Evolutionary conservation across 2,888 invertebrate species (phyloP), one percentile per base, ranked within the genome.

Genomic region (Elgonia sp.): DNA sequence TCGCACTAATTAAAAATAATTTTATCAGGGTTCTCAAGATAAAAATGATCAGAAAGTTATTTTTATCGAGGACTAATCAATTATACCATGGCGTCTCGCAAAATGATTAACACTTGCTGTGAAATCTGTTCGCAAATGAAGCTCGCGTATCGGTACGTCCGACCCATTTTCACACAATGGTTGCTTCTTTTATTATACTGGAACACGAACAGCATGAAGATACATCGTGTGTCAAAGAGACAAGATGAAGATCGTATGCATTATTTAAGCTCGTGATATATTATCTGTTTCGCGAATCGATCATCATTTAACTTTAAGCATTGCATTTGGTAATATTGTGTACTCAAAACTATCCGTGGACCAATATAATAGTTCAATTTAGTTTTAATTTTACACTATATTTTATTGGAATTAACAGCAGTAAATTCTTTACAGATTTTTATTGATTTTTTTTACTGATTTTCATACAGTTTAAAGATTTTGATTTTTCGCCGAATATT

Each of bases 111-210:
- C 72, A 72, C 40, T 50, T 69, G 55, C 55, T 72, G 53, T 73
- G 77, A 83, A 87, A 79, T 83, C 79, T 75, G 42, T 79, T 72
- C 79, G 73, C 57, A 83, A 83, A 83, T 80, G 84, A 84, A 75
- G 81, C 72, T 60, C 69, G 77, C 70, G 60, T 88, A 85, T 84
- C 72, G 85, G 80, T 77, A 84, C 65, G 50, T 77, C 69, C 86
- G 89, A 86, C 87, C 89, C 60, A 87, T 87, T 86, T 89, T 84
- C 81, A 14, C 60, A 89, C 89, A 87, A 89, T 84, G 20, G 81
- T 18, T 70, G 40, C 55, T 63, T 65, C 67, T 86, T 82, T 87
- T 83, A 84, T 88, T 84, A 63, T 70, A 76, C 40, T 72, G 40
- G 29, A 84, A 73, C 87, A 77, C 75, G 79, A 85, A 83, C 76